Evolutionary conservation across 1,140 invertebrate genomes (phyloP).

Genomic region (Drosophila trapezifrons): DNA sequence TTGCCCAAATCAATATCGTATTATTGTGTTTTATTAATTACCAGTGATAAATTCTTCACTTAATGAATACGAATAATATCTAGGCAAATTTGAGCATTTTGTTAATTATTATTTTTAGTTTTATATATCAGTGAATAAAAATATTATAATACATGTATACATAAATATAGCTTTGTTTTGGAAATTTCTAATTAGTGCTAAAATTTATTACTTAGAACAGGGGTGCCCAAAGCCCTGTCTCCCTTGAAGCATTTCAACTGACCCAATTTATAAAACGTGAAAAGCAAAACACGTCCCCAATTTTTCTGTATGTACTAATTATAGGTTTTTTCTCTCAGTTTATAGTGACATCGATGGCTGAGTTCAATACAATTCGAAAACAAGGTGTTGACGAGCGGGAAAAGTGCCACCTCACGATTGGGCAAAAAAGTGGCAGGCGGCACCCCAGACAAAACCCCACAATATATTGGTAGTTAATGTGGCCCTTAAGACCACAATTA

Average conservation of each 20-base stretch:
- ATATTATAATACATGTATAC: neutral
- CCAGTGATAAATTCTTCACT: slow-evolving; percentile 1
- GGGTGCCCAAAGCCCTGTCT: too few species aligned
- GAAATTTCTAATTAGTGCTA: neutral
- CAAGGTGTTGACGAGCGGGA: slow-evolving; percentile 12
- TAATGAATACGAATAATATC: neutral
- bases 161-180: too few species aligned
- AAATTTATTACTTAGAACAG: neutral
- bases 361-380: slow-evolving; percentile 5
- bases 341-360: neutral
- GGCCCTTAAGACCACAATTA: slow-evolving; percentile 23
- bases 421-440: slow-evolving; percentile 46
- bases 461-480: slow-evolving; percentile 41
- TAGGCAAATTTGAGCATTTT: neutral
- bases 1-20: neutral
- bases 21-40: slow-evolving; percentile 9
- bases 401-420: slow-evolving; percentile 60
- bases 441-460: neutral
- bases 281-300: too few species aligned
- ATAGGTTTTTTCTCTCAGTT: neutral
- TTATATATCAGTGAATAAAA: slow-evolving; percentile 1
- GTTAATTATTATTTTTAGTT: neutral
- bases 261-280: too few species aligned
- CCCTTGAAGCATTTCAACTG: too few species aligned
- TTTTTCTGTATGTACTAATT: too few species aligned